These are phyloP conservation scores for Recurvirostra avosetta DNA, from an alignment of 2,113 vertebrate species.

Conservation along the genomic window DNA sequence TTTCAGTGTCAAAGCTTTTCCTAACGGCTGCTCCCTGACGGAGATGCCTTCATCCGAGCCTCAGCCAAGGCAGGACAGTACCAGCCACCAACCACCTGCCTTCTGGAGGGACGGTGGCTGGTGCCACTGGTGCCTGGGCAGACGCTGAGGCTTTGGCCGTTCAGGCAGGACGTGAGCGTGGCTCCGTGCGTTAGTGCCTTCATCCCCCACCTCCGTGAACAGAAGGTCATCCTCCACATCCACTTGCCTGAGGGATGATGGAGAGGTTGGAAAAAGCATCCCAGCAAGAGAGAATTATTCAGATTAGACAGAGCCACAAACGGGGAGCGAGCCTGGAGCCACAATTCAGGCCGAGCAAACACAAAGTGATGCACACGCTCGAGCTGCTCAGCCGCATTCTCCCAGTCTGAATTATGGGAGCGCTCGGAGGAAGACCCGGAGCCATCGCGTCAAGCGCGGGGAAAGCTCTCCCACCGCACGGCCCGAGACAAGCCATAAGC, in stretches of 20 bases:
- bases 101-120: not conserved
- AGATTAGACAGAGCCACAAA: not conserved
- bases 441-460: fast-evolving
- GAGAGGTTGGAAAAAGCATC: not conserved
- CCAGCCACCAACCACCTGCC: not conserved
- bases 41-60: not conserved
- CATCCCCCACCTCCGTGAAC: fast-evolving
- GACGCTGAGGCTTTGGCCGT: fast-evolving
- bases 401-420: not conserved
- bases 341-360: not conserved
- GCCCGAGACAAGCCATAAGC: not conserved
- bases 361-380: not conserved
- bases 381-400: not conserved
- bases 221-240: not conserved
- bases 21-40: not conserved
- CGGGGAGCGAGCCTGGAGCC: fast-evolving
- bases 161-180: fast-evolving
- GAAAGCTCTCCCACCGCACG: fast-evolving
- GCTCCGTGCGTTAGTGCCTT: fast-evolving
- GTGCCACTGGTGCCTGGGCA: fast-evolving
- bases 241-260: fast-evolving
- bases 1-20: too few relatives aligned
- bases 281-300: not conserved
- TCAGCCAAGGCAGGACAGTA: not conserved
- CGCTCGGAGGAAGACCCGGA: fast-evolving